Percentiles rank a stretch among this genome's conserved stretches.
Conservation (phyloP, 2,113 vertebrate genomes). For the Salminus brasiliensis region DNA sequence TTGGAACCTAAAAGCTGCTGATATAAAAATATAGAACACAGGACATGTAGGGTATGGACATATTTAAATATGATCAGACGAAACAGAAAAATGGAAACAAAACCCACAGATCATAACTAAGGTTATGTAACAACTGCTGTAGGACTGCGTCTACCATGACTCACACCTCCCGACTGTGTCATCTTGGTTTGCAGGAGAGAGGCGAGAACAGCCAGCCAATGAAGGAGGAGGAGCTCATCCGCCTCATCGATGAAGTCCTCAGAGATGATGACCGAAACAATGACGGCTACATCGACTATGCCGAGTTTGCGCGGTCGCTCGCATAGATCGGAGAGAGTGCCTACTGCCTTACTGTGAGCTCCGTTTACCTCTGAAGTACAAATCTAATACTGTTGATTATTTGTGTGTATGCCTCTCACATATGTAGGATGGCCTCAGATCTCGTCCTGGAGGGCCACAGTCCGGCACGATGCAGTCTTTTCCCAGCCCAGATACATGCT, state of each 20-base stretch:
- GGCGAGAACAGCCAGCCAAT: conserved; percentile 80
- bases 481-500: neutral
- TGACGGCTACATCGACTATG: conserved; percentile 96
- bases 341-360: conserved; percentile 51
- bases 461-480: neutral
- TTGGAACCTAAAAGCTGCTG: too few relatives aligned
- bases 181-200: conserved; percentile 77
- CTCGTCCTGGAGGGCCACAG: neutral
- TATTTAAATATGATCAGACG: too few relatives aligned
- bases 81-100: neutral
- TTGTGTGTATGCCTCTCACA: neutral
- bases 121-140: neutral
- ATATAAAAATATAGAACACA: too few relatives aligned
- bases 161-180: neutral
- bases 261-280: conserved; percentile 95
- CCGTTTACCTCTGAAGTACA: conserved; percentile 45
- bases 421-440: neutral
- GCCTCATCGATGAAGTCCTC: conserved; percentile 91
- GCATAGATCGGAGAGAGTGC: conserved; percentile 71
- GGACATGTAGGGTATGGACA: too few relatives aligned
- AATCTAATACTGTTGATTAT: conserved; percentile 6
- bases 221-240: conserved; percentile 90
- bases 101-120: neutral
- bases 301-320: conserved; percentile 94
- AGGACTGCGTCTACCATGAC: neutral